These are phyloP conservation scores for Gymnoscopelus microlampas DNA, from an alignment of 2,797 vertebrate genomes.

Conservation along the genomic window DNA sequence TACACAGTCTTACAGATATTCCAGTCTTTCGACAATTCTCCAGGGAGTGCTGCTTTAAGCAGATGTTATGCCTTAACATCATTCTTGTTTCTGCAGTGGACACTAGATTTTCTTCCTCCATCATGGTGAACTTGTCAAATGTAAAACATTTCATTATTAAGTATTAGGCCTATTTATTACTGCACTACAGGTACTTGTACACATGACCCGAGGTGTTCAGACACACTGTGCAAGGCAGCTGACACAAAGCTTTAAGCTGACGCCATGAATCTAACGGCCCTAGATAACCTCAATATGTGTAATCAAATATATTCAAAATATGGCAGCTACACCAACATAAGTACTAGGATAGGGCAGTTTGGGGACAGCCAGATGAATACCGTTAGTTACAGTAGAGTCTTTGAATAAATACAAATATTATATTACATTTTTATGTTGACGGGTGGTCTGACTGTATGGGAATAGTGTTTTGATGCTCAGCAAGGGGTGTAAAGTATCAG, in stretches of 20 bases:
- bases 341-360: neutral
- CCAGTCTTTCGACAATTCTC: conserved; percentile 1
- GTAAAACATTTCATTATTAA: neutral
- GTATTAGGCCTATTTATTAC: too few relatives aligned
- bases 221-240: neutral
- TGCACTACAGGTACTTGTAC: neutral
- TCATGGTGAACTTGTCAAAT: neutral
- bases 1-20: conserved; percentile 10
- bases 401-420: neutral
- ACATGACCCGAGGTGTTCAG: conserved; percentile 1
- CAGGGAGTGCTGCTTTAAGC: neutral
- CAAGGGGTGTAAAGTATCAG: neutral
- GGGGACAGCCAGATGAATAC: neutral
- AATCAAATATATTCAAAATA: neutral
- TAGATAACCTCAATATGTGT: neutral
- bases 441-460: neutral
- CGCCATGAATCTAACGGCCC: neutral
- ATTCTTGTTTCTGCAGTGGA: conserved; percentile 2
- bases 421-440: neutral
- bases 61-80: neutral
- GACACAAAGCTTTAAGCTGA: neutral
- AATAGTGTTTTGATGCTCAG: neutral
- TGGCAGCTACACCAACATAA: neutral
- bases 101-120: neutral
- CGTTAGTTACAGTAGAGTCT: neutral